These are phyloP conservation scores for Drosophila nebulosa DNA, from an alignment of 1,140 invertebrate species.

Conservation along the genomic window DNA sequence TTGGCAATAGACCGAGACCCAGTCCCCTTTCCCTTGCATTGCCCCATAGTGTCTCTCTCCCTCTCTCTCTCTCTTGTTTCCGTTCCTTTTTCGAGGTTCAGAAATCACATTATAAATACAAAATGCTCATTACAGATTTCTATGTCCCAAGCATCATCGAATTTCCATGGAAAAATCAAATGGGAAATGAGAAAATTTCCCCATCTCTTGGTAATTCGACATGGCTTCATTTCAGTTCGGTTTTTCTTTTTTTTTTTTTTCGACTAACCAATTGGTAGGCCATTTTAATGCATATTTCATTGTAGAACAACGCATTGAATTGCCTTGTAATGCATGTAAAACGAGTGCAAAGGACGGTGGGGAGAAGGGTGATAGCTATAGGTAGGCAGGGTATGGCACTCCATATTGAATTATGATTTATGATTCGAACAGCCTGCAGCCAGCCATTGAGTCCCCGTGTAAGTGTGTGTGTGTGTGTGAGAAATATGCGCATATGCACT, in stretches of 20 bases:
- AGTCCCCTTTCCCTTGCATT: background rate
- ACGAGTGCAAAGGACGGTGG: background rate
- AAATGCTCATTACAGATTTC: background rate
- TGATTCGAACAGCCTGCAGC: constrained; percentile 70
- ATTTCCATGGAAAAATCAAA: constrained; percentile 49
- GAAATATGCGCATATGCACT: constrained; percentile 76
- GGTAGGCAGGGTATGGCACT: constrained; percentile 38
- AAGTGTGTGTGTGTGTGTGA: constrained; percentile 10
- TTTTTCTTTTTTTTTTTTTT: constrained; percentile 42
- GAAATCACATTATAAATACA: constrained; percentile 47
- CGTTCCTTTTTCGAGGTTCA: background rate
- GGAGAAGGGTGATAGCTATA: background rate
- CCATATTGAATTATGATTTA: constrained; percentile 79
- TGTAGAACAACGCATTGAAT: constrained; percentile 51
- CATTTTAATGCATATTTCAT: constrained; percentile 77
- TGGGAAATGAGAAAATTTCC: background rate
- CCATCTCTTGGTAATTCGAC: constrained; percentile 46
- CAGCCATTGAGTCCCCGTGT: constrained; percentile 18
- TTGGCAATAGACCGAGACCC: constrained; percentile 12
- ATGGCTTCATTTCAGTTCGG: constrained; percentile 21
- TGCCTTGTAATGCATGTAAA: constrained; percentile 51
- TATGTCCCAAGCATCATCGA: constrained; percentile 10
- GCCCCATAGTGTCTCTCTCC: background rate
- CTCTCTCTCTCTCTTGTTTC: background rate
- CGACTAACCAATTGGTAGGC: constrained; percentile 55